Conservation (phyloP, 2,888 invertebrate species). For the Xylota sylvarum region DNA sequence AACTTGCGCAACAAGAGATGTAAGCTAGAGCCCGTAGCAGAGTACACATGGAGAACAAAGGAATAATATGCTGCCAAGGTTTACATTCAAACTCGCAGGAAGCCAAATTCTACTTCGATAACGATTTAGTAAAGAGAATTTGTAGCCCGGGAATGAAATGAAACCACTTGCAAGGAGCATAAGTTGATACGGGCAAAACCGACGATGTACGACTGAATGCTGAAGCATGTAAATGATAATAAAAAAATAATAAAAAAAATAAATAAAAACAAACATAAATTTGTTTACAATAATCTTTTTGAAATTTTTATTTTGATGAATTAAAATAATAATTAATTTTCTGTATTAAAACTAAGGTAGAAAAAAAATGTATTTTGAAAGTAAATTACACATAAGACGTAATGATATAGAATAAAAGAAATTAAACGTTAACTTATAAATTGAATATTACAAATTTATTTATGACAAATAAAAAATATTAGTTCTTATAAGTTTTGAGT, state of each 20-base stretch:
- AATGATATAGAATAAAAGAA: slow-evolving; percentile 35
- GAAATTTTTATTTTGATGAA: slow-evolving; percentile 56
- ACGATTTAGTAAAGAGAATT: too few species aligned
- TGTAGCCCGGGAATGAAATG: too few species aligned
- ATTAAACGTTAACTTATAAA: slow-evolving; percentile 54
- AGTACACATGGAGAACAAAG: too few species aligned
- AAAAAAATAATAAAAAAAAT: slow-evolving; percentile 10
- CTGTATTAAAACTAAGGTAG: slow-evolving; percentile 52
- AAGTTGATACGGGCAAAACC: too few species aligned
- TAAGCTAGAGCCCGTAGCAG: too few species aligned
- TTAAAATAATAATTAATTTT: slow-evolving; percentile 58
- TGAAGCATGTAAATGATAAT: too few species aligned
- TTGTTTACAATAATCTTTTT: slow-evolving; percentile 45
- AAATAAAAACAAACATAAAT: slow-evolving; percentile 11
- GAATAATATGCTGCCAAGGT: too few species aligned
- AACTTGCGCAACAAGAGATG: too few species aligned
- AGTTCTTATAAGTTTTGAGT: slow-evolving; percentile 34
- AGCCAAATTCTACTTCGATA: too few species aligned
- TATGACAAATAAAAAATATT: slow-evolving; percentile 57
- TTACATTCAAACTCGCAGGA: too few species aligned
- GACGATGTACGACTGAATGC: not conserved
- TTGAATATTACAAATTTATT: slow-evolving; percentile 61
- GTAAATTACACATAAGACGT: slow-evolving; percentile 51
- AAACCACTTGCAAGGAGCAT: too few species aligned
- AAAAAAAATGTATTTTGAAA: slow-evolving; percentile 50